phyloP scores from a whole-genome alignment of 2,113 vertebrate species.

The Archocentrus centrarchus region DNA sequence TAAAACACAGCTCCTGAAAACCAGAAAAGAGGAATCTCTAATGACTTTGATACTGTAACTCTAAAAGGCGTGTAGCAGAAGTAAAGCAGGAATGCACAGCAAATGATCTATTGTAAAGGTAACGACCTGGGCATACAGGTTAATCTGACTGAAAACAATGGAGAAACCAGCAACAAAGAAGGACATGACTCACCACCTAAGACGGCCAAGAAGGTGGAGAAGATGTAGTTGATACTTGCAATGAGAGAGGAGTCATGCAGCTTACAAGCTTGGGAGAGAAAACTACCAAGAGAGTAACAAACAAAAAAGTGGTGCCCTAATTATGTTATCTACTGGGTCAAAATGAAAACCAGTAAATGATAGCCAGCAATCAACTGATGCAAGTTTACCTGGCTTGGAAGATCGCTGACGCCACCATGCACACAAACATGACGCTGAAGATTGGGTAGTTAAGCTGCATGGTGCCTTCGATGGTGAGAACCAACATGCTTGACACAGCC shows the following conservation, averaged over 20 bases:
- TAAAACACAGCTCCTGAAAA: conserved; percentile 91
- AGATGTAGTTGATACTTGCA: conserved; percentile 90
- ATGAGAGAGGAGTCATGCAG: conserved; percentile 91
- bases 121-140: neutral
- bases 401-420: conserved; percentile 90
- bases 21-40: neutral
- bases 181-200: conserved; percentile 85
- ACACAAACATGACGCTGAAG: conserved; percentile 95
- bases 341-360: neutral
- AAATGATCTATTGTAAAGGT: neutral
- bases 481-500: conserved; percentile 91
- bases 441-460: conserved; percentile 93
- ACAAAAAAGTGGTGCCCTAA: neutral
- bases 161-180: neutral
- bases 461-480: conserved; percentile 86
- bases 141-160: neutral
- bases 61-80: neutral
- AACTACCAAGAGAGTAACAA: conserved; percentile 76
- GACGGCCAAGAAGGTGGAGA: conserved; percentile 88
- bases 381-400: conserved; percentile 88
- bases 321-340: neutral
- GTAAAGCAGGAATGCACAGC: neutral
- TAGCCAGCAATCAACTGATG: neutral
- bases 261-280: conserved; percentile 90
- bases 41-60: neutral